phyloP scores from a whole-genome alignment of 1,140 invertebrate species.

The Macrotrachela quadricornifera region DNA sequence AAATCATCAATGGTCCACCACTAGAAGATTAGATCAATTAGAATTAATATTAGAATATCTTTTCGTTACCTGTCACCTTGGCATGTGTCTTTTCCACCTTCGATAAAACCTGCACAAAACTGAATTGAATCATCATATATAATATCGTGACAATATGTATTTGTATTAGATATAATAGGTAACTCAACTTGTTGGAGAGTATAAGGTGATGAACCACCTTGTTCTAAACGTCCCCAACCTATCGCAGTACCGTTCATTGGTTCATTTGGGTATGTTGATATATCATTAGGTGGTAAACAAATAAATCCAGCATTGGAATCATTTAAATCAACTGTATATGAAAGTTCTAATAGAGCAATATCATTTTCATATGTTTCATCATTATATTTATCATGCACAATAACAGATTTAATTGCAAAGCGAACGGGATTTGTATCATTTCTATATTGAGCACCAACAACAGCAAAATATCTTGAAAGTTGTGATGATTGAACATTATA shows the following conservation, averaged over 20 bases:
- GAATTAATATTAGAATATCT: too few relatives aligned
- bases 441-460: not conserved
- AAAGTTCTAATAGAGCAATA: not conserved
- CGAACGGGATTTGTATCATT: not conserved
- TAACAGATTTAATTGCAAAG: not conserved
- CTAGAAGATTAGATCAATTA: slow-evolving; percentile 26
- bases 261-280: not conserved
- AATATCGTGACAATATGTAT: not conserved
- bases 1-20: slow-evolving; percentile 57
- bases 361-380: not conserved
- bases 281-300: not conserved
- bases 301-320: not conserved
- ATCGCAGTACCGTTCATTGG: not conserved
- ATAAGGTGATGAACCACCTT: not conserved
- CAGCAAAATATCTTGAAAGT: too few relatives aligned
- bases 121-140: too few relatives aligned
- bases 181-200: not conserved
- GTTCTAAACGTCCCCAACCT: not conserved
- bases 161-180: not conserved
- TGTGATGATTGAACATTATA: not conserved
- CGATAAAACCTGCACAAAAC: not conserved
- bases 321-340: not conserved
- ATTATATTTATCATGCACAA: not conserved
- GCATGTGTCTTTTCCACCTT: slow-evolving; percentile 2
- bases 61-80: not conserved